Base-by-base conservation (phyloP, 2,888 invertebrate species). In the Drosophila imparisetae region DNA sequence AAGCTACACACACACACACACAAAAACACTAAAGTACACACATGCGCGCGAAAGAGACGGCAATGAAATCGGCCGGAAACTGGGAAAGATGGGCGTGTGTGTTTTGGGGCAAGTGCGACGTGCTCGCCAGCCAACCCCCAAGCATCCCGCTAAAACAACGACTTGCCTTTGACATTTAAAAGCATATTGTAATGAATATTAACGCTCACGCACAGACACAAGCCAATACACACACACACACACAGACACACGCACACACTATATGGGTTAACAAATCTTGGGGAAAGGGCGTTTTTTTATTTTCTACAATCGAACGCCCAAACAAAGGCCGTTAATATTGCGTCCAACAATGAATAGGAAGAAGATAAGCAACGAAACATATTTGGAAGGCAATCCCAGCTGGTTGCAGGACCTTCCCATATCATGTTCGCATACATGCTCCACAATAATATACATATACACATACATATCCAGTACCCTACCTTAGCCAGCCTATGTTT, bases 171-270 rank as follows among this genome's bases (percentile, higher is more conserved):
- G 82, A 85, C 75, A 82, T 75, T 78, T 71, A 57, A 78, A 77
- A 69, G 69, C 80, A 77, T 68, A 75, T 80, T 79, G 76, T 85
- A 78, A 85, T 83, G 83, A 80, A 78, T 84, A 84, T 84, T 70
- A 75, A 73, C 77, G 60, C 78, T 38, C 66, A 67, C 61, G 54
- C 59, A 68, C 38, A 48, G 63, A 49, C n/a, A 61, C 32, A 42
- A 52, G 53, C 32, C 54, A 57, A 21, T 8, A 27, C 27, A 18
- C 50, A 32, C 4, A 10, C 40, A 4, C 49, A 36, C 32, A 38
- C 50, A 52, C 50, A 34, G 4, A 21, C 15, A 40, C n/a, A 21
- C 27, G 10, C 5, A 5, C 21, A 38, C 18, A 5, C 29, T 32
- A 53, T 32, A 6, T 38, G 29, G 32, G 38, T 29, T n/a, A 7